Percentiles rank a stretch among this genome's conserved stretches.
phyloP scores from a whole-genome alignment of 2,888 invertebrate genomes.

The Slavum lentiscoides region DNA sequence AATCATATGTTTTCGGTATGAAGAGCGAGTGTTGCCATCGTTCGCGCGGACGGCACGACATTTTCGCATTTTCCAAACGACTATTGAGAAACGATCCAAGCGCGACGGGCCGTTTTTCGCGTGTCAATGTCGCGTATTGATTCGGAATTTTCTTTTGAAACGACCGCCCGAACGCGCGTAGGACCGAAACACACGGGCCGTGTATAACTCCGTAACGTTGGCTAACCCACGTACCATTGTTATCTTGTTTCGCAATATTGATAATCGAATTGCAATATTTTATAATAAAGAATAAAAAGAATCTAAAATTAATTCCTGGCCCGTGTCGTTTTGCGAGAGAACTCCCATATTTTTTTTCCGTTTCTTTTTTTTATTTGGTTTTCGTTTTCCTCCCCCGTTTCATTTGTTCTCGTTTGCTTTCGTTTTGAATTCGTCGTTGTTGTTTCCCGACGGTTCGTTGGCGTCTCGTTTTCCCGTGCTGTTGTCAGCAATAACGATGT shows the following conservation, averaged over 20 bases:
- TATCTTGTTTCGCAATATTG: conserved; percentile 33
- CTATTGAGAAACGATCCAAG: not conserved
- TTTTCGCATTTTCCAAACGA: not conserved
- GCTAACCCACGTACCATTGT: conserved; percentile 31
- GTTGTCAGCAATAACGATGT: not conserved
- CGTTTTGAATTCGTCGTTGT: no score
- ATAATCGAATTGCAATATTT: conserved; percentile 32
- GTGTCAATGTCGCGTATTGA: no score
- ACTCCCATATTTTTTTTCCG: not conserved
- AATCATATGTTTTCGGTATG: conserved; percentile 23
- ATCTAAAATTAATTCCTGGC: conserved; percentile 27
- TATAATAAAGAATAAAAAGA: conserved; percentile 19
- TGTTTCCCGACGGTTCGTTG: not conserved
- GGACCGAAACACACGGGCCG: not conserved
- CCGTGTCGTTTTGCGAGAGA: not conserved
- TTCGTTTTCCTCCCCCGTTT: no score
- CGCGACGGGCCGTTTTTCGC: not conserved
- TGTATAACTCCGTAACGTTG: conserved; percentile 8
- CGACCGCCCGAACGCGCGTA: not conserved
- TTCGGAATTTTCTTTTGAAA: not conserved
- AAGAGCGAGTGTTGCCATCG: conserved; percentile 18
- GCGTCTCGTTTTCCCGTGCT: no score
- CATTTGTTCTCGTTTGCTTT: no score
- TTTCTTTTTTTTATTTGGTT: no score
- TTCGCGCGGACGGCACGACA: not conserved